Base-by-base conservation (phyloP, 2,797 vertebrate genomes). In the Poecilia gillii region DNA sequence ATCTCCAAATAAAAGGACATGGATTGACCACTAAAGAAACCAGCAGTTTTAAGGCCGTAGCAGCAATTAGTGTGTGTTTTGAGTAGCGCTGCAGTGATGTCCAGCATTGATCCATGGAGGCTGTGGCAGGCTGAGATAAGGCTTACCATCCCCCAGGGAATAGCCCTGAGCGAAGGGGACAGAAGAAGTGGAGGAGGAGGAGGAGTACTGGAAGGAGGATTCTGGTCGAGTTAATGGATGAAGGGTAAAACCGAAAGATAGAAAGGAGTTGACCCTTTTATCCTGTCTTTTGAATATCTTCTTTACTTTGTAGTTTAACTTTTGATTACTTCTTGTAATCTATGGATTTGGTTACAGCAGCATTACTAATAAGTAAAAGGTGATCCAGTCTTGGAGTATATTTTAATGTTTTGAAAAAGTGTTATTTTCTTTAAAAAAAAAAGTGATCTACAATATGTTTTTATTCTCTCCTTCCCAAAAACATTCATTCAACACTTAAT, bases 121-220 rank as follows among this genome's bases (percentile, higher is more conserved):
- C 88, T 96, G 96, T 96, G 94, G 93, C 91, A 95, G 91, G 87
- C 87, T 90, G 91, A 96, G 96, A 96, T 96, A 96, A 96, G 95
- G 89, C 94, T 91, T 92, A 85, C 92, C 92, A 93, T 87, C 93
- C 94, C 93, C 93, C 82, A 87, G 92, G 93, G 94, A 89, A 91
- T 88, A 89, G 91, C 93, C 91, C 83, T 81, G 72, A 89, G 92
- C 87, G 80, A 76, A 74, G 77, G 87, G 82, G 71, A 77, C 76
- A 77, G 74, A 85, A 70, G 85, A 64, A 64, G 73, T 85, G 75
- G 72, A 87, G 64, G 79, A 84, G 75, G 72, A 87, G 70, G 79
- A 84, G 73, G 82, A 81, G 28, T 77, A 71, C 47, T 83, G 76
- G 75, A 85, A 84, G 82, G 85, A 88, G 82, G 75, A 86, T 80